phyloP scores from a whole-genome alignment of 2,797 vertebrate species.

The Sebastes trivittatus region DNA sequence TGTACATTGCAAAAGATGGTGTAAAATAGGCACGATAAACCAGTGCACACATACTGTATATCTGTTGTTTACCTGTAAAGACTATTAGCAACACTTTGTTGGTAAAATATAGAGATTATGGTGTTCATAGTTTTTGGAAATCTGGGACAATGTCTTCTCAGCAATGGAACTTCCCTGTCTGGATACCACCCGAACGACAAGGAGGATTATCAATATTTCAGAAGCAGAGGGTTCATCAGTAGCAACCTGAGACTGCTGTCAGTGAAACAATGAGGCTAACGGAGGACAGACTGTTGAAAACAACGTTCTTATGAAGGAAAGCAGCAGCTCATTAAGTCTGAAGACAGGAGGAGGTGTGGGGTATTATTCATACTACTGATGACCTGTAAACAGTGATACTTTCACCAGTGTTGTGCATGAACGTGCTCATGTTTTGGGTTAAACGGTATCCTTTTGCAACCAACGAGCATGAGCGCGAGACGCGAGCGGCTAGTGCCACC shows the following conservation, averaged over 20 bases:
- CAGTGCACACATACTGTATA: not conserved
- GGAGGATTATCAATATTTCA: constrained; percentile 30
- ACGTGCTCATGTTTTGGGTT: too few species aligned
- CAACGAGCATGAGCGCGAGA: too few species aligned
- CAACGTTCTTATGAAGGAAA: not conserved
- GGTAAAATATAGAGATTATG: not conserved
- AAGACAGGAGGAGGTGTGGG: not conserved
- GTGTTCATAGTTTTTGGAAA: not conserved
- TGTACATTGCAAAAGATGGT: not conserved
- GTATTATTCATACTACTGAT: not conserved
- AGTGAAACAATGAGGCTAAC: not conserved
- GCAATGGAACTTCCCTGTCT: not conserved
- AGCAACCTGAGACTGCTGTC: constrained; percentile 22
- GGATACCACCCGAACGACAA: not conserved
- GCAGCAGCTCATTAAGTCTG: not conserved
- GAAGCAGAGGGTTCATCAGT: constrained; percentile 1
- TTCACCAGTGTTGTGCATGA: not conserved
- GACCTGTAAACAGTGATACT: not conserved
- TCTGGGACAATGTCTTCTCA: not conserved
- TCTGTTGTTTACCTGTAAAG: not conserved
- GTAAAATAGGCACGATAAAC: not conserved
- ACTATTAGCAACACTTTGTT: not conserved
- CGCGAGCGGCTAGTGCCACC: too few species aligned
- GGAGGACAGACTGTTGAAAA: not conserved
- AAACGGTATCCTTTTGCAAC: too few species aligned